Evolutionary conservation across 2,888 invertebrate species (phyloP), one percentile per base, ranked within the genome.

Genomic region (Hirtodrosophila confusa): DNA sequence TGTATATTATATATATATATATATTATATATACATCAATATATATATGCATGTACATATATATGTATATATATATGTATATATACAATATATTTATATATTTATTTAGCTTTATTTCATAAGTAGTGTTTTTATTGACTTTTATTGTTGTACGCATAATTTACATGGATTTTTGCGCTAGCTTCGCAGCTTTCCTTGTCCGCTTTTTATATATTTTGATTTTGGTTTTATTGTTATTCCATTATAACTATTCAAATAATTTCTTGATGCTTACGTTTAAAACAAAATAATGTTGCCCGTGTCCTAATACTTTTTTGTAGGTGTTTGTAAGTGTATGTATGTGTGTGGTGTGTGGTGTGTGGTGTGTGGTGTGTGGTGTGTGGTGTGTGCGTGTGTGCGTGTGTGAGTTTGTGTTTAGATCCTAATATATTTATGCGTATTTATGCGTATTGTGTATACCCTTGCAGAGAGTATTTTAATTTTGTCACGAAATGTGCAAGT

Each of bases 131-230:
- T 61, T 60, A 23, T 44, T 29, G 27, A 10, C 36, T 58, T 57
- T 80, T 84, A 74, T 80, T 80, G 74, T 84, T 74, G 67, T 78
- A 74, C 82, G 80, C 85, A 70, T 85, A 82, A 77, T 82, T 79
- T 85, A 82, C 86, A 82, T 82, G 75, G 66, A 73, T 78, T 67
- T 54, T 69, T 72, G 45, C 50, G 57, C 39, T 75, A 74, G 48
- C 61, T 57, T 40, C 45, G 75, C 68, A 67, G 55, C 43, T 56
- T 58, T 55, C 41, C 33, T 45, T 33, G 49, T 57, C 49, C 55
- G 51, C 55, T 40, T 55, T 43, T 55, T 35, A 45, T 57, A 36
- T 37, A 48, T 53, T 58, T 40, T 60, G 29, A 41, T 54, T 53
- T 56, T 24, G 48, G 12, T 27, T 36, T 29, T 55, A 43, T 66